Evolutionary conservation across 2,888 invertebrate genomes (phyloP), one percentile per base, ranked within the genome.

Genomic region (Endotricha flammealis): DNA sequence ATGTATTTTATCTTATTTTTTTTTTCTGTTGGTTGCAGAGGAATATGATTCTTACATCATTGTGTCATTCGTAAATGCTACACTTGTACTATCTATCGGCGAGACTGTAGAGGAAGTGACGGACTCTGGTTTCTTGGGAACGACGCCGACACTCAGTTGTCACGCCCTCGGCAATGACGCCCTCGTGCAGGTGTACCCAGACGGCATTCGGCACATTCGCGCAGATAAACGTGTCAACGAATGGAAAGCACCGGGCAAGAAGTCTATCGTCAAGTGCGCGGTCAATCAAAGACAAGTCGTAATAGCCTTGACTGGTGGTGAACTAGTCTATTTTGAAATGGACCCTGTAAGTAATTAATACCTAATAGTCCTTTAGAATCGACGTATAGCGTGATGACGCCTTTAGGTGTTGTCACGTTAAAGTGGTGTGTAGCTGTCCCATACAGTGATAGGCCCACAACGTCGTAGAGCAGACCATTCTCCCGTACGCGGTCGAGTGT

Each of bases 91-190:
- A 63, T 98, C 98, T 58, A 99, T 99, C 72, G 99, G 99, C 53
- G 99, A 99, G 82, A 99, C 99, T 8, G 99, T 99, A n/a, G 99
- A 99, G 82, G 99, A 99, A 92, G 99, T 99, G 12, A 98, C 99
- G 0, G 99, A 99, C 80, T 99, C 99, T 44, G 99, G 99, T 28
- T 99, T 99, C 78, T 88, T 99, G 61, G 99, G 99, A 41, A 99
- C 99, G 0, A 99, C 99, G 0, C 98, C 99, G 0, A 99, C 99
- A 0, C 88, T 99, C n/a, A 95, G 97, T 46, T 99, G 99, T 81
- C 97, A 98, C 6, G 96, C 98, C 20, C 90, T 99, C 14, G 99
- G 99, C 36, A 98, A 96, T 64, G 99, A 99, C 82, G 98, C 99
- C 1, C 87, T 99, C 12, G 97, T 99, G 1, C 99, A 99, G 90